Base-by-base conservation (phyloP, 2,888 invertebrate species). In the Brachyptera putata region DNA sequence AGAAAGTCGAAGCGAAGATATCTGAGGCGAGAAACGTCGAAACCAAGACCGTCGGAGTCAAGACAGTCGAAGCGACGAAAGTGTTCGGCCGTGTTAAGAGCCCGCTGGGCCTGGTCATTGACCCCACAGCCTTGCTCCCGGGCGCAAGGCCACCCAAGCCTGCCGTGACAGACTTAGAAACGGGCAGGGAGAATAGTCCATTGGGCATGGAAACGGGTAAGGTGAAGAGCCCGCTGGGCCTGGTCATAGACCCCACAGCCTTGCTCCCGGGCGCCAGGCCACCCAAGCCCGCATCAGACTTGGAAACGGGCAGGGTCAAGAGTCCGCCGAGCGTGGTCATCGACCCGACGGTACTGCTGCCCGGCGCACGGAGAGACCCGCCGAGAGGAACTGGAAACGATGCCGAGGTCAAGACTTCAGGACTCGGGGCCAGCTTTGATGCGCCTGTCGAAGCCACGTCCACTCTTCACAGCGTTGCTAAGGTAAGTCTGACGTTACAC, bases 221-320 rank as follows among this genome's bases (percentile, higher is more conserved):
- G 34, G 24, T 50, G 50, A 30, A 56, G 43, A 21, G 5, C 39
- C 59, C 36, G 55, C 25, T 36, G 37, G 55, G 46, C 9, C 37
- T 64, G n/a, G 61, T 63, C n/a, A 64, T 65, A 39, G 65, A 66
- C 30, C 63, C 65, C 9, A 55, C 43, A 25, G 61, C 65, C 24
- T 39, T 67, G 3, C 50, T 66, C 5, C 66, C 63, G n/a, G 65
- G 66, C 5, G 60, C 60, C 5, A 62, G 50, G 36, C 65, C 55
- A 25, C 41, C 39, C 5, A 36, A 56, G 41, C 21, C 16, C 9
- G 21, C 56, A 16, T 1, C 30, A 30, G 30, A 30, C 5, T 30
- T 11, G 30, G 30, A 30, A 11, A 11, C 30, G 30, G 48, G 24
- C 16, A 39, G 30, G 34, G 24, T 50, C 49, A 30, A 56, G 43